Percentiles rank a stretch among this genome's conserved stretches.
Conservation (phyloP, 2,888 invertebrate genomes). For the Morpho helenor region DNA sequence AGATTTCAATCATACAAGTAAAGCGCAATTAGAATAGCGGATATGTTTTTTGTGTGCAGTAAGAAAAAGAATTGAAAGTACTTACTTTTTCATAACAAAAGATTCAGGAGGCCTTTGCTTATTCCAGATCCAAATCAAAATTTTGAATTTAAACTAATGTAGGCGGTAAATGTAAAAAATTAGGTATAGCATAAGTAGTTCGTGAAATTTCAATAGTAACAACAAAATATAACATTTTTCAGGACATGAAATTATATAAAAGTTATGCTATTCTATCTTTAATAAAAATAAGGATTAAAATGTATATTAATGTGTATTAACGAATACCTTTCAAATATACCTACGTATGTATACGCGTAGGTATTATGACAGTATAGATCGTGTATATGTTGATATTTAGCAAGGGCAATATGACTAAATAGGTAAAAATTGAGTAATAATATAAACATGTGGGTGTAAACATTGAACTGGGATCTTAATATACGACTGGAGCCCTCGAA, state of each 20-base stretch:
- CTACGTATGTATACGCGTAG: not conserved
- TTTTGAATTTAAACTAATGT: too few species aligned
- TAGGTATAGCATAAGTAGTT: too few species aligned
- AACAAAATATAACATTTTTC: too few species aligned
- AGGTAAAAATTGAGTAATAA: slow-evolving; percentile 19
- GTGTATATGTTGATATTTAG: slow-evolving; percentile 8
- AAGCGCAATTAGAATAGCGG: slow-evolving; percentile 14
- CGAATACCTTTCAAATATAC: too few species aligned
- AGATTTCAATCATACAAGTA: slow-evolving; percentile 5
- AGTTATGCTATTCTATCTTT: too few species aligned
- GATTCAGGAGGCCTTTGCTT: not conserved
- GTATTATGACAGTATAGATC: too few species aligned
- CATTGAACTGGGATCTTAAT: slow-evolving; percentile 49
- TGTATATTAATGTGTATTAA: too few species aligned
- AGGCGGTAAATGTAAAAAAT: too few species aligned
- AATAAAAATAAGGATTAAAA: too few species aligned
- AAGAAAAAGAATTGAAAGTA: not conserved
- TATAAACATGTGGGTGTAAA: slow-evolving; percentile 46
- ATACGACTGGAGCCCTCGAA: slow-evolving; percentile 49
- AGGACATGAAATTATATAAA: too few species aligned
- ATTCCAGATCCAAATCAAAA: not conserved
- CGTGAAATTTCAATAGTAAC: too few species aligned
- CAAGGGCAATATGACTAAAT: slow-evolving; percentile 12
- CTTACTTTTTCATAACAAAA: not conserved
- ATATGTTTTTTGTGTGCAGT: slow-evolving; percentile 11